phyloP scores from a whole-genome alignment of 1,140 invertebrate species.

The Trialeurodes vaporariorum region DNA sequence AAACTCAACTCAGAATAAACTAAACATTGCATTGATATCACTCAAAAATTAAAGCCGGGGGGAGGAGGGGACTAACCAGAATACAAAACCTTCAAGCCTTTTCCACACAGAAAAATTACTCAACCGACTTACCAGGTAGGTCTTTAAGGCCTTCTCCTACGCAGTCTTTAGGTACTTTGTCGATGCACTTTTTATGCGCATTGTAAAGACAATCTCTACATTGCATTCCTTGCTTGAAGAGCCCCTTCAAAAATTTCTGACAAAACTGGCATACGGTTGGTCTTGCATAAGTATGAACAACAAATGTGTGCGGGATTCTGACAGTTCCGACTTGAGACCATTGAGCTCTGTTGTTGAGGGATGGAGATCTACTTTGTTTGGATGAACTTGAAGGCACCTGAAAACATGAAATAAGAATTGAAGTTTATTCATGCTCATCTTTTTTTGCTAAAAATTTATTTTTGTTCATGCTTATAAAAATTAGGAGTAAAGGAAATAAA shows the following conservation, averaged over 20 bases:
- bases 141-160: conserved; percentile 53
- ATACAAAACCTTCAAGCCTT: no score
- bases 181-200: conserved; percentile 93
- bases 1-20: no score
- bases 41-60: no score
- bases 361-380: conserved; percentile 52
- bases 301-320: conserved; percentile 84
- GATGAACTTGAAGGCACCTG: conserved; percentile 20
- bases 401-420: no score
- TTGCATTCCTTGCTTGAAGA: conserved; percentile 94
- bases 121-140: conserved; percentile 15
- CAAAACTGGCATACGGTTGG: conserved; percentile 94
- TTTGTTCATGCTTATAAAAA: no score
- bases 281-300: conserved; percentile 83
- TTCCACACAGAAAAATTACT: neutral
- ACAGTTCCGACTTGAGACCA: conserved; percentile 59
- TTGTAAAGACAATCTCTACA: conserved; percentile 98
- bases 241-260: conserved; percentile 86
- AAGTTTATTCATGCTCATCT: no score
- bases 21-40: no score
- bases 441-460: no score
- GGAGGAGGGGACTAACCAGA: no score
- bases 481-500: no score
- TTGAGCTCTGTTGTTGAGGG: conserved; percentile 54
- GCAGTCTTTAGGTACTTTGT: conserved; percentile 91